phyloP scores from a whole-genome alignment of 2,113 vertebrate genomes.

The Eurypyga helias region DNA sequence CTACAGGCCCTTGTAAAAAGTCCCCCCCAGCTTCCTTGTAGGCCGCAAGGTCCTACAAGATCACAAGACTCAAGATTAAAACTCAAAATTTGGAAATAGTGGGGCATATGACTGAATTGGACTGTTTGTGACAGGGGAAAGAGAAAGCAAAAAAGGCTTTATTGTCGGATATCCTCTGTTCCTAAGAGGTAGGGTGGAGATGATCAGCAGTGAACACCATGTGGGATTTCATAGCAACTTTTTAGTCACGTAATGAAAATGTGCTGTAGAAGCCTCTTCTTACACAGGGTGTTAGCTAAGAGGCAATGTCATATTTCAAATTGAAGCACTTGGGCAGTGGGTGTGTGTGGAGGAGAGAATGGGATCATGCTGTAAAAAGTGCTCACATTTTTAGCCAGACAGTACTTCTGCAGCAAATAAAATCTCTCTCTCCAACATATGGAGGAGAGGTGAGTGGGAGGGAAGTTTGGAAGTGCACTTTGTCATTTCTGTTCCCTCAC shows the following conservation, averaged over 20 bases:
- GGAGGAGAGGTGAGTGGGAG: conserved; percentile 63
- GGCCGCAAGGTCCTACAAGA: too few relatives aligned
- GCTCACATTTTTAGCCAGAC: conserved; percentile 68
- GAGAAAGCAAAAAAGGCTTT: background rate
- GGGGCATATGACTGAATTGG: background rate
- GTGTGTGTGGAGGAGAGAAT: conserved; percentile 67
- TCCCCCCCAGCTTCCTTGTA: too few relatives aligned
- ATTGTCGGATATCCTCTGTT: background rate
- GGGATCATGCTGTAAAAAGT: conserved; percentile 49
- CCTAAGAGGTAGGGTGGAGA: background rate
- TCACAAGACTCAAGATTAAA: background rate
- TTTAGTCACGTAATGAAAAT: conserved; percentile 13
- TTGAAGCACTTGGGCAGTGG: conserved; percentile 51
- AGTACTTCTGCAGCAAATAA: conserved; percentile 54
- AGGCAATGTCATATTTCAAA: conserved; percentile 30
- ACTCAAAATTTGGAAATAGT: background rate
- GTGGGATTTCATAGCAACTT: background rate
- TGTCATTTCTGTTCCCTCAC: conserved; percentile 22
- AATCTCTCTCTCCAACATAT: conserved; percentile 48
- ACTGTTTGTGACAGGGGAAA: background rate
- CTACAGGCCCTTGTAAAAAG: too few relatives aligned
- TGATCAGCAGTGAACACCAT: background rate
- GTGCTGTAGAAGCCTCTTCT: background rate
- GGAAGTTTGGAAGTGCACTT: conserved; percentile 47
- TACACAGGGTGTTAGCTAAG: background rate